Evolutionary conservation across 2,888 invertebrate species (phyloP), one percentile per base, ranked within the genome.

Genomic region (Lobophora halterata): DNA sequence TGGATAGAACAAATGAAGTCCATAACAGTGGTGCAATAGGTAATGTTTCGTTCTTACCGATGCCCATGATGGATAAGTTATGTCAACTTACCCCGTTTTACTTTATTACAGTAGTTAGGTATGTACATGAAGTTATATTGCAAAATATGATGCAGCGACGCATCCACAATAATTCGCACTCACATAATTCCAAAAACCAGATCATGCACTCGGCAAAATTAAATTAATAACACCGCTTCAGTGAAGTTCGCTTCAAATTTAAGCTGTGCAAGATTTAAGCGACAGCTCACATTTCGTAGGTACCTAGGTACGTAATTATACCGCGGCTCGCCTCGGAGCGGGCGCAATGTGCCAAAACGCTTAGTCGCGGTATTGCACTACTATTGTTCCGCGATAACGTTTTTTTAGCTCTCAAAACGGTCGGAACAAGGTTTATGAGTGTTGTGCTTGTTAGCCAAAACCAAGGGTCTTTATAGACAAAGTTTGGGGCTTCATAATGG

Each of bases 331-430:
- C 65, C 68, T 65, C 60, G 65, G 61, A 61, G 65, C 70, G 71
- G 65, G 80, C 74, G 79, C 79, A 72, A 79, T 80, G 83, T 82
- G 81, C 83, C 81, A 82, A 85, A 83, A 81, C 85, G 83, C 80
- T 82, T 83, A 80, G 74, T 81, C 80, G 79, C 76, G 71, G 66
- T 71, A 65, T 69, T 59, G 55, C 48, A 55, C 61, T 60, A 81
- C 78, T 64, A 67, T 61, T 60, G 70, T 65, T 59, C 55, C 42
- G 31, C 49, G 47, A 49, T 45, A 49, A 49, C 40, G 45, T 46
- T 51, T 52, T 48, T 49, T 51, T 42, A 39, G 37, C 35, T 27
- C 31, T 42, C 17, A 40, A 40, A 49, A 49, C 40, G 42, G 44
- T 38, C 40, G 36, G 40, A 49, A 37, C 37, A 27, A 46, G 40